Evolutionary conservation across 2,797 vertebrate genomes (phyloP).

Genomic region (Liparis tanakae): DNA sequence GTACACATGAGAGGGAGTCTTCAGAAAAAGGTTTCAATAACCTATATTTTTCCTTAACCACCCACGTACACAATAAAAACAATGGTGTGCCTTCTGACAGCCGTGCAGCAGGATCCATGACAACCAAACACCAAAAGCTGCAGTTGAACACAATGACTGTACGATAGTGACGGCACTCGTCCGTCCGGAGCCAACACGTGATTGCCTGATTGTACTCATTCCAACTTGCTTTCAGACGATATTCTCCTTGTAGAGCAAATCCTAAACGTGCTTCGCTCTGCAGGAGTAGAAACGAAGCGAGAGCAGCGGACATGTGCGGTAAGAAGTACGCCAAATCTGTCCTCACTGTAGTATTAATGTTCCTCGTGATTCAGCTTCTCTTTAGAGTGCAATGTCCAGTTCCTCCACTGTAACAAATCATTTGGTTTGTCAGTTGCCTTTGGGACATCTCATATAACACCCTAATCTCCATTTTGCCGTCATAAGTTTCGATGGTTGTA

Average conservation of each 20-base stretch:
- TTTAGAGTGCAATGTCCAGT: constrained; percentile 51
- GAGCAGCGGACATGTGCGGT: constrained; percentile 58
- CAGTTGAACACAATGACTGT: constrained; percentile 52
- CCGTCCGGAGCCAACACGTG: constrained; percentile 54
- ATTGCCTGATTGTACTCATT: constrained; percentile 58
- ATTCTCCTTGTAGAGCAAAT: constrained; percentile 71
- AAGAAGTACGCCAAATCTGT: constrained; percentile 59
- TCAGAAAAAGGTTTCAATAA: constrained; percentile 47
- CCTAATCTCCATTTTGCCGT: constrained; percentile 67
- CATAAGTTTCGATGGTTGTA: constrained; percentile 58
- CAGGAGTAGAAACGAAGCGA: constrained; percentile 57
- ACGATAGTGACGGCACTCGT: constrained; percentile 57
- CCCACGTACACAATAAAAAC: constrained; percentile 68
- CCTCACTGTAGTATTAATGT: constrained; percentile 61
- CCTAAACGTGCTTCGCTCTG: constrained; percentile 65
- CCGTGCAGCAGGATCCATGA: constrained; percentile 64
- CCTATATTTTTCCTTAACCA: constrained; percentile 56
- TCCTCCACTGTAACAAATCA: constrained; percentile 63
- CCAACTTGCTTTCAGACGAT: constrained; percentile 66
- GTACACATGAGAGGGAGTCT: constrained; percentile 32
- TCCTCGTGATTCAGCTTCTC: constrained; percentile 61
- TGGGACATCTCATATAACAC: constrained; percentile 65
- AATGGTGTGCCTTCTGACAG: constrained; percentile 52
- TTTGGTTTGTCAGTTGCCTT: constrained; percentile 64
- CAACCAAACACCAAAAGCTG: constrained; percentile 68